Base-by-base conservation (phyloP, 2,797 vertebrate genomes). In the Myotis findleyi region DNA sequence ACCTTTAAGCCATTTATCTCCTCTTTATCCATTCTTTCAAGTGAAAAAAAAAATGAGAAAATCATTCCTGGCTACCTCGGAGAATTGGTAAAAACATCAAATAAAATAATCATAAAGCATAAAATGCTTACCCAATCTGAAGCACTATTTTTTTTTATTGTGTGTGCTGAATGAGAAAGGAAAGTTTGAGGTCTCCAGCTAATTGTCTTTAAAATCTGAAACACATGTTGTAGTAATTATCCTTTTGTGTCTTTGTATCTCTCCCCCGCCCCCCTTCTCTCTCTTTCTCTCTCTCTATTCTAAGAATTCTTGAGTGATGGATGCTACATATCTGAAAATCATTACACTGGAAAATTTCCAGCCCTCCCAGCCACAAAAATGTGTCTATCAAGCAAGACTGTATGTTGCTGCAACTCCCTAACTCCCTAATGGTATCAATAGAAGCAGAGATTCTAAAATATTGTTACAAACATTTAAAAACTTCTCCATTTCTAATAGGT, bases 131-230 rank as follows among this genome's bases (percentile, higher is more conserved):
- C 44, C 55, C 81, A 90, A 71, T 66, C 59, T 75, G 62, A 95
- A 96, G 27, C 69, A 69, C 55, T 93, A 81, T 94, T 96, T 95
- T 95, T 41, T 44, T 68, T 68, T 68, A 93, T 62, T 82, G 38
- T 69, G 33, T 93, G 64, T 85, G 51, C 77, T 89, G 87, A 94
- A 95, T 71, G 25, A 91, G 68, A 95, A 89, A 96, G 94, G 64
- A 86, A 96, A 96, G 49, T 90, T 89, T 93, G 89, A 92, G 77
- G 80, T 95, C 80, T 87, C 87, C 27, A 88, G 77, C 47, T 95
- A 97, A 95, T 95, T 96, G 92, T 92, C 80, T 96, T 87, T 95
- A 94, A 92, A 95, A 93, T 96, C 47, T 94, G 84, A 97, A 96
- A 87, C 95, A 96, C 85, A 82, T 95, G 77, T 85, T 95, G n/a